Percentiles rank a stretch among this genome's conserved stretches.
These are phyloP conservation scores for Meriones psammophilus DNA, from an alignment of 2,797 vertebrate species.

Conservation along the genomic window DNA sequence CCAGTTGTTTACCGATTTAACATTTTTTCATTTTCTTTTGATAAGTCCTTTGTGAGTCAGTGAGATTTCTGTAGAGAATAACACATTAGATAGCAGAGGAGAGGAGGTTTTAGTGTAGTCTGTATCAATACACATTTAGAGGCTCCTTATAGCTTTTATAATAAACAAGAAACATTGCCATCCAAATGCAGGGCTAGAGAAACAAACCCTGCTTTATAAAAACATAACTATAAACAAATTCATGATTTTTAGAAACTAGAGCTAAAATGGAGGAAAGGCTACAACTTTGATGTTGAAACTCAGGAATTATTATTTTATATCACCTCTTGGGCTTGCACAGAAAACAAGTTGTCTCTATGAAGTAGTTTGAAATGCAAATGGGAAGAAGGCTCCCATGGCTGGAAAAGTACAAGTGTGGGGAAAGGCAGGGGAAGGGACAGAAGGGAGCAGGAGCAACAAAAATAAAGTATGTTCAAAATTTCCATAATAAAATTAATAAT, in stretches of 20 bases:
- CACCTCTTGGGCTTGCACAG: background rate
- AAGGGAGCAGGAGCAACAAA: no score
- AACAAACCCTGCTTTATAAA: background rate
- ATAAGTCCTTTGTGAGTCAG: constrained; percentile 18
- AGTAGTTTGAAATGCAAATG: background rate
- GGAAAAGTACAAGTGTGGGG: background rate
- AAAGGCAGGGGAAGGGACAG: background rate
- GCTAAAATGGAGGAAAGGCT: constrained; percentile 38
- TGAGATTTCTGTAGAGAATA: constrained; percentile 52
- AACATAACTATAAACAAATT: background rate
- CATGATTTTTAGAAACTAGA: background rate
- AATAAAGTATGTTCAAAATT: no score
- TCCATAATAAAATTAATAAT: background rate
- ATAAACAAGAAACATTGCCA: constrained; percentile 5
- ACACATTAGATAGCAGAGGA: background rate
- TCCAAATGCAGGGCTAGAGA: background rate
- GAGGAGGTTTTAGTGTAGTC: background rate
- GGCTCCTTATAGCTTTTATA: constrained; percentile 11
- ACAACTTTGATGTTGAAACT: constrained; percentile 16
- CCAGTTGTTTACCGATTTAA: constrained; percentile 30
- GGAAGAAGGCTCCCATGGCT: background rate
- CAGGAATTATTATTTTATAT: background rate
- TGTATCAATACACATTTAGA: constrained; percentile 7
- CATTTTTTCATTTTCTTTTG: constrained; percentile 52
- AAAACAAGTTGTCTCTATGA: background rate